phyloP scores from a whole-genome alignment of 2,888 invertebrate species.

The Caenorhabditis afra region DNA sequence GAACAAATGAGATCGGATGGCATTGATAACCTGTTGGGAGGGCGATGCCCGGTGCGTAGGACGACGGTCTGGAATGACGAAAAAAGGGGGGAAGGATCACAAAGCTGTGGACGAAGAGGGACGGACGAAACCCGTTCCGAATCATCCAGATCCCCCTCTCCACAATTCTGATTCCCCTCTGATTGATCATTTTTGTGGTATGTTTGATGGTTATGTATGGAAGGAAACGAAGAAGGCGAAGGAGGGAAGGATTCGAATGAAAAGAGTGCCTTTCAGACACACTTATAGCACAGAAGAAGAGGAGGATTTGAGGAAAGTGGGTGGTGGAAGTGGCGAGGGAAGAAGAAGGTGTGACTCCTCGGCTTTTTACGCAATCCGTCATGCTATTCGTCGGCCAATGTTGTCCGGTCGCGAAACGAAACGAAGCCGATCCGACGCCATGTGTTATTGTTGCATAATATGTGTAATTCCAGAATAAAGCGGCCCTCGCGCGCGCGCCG shows the following conservation, averaged over 20 bases:
- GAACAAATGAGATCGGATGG: conserved; percentile 22
- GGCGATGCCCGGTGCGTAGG: neutral
- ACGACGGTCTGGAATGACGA: conserved; percentile 27
- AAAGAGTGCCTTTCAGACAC: too few species aligned
- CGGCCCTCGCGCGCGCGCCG: too few species aligned
- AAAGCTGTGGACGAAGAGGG: neutral
- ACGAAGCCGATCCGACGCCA: conserved; percentile 22
- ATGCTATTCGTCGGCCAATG: conserved; percentile 29
- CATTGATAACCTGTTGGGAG: conserved; percentile 50
- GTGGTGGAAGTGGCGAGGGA: neutral
- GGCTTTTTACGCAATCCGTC: conserved; percentile 30
- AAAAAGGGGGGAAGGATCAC: conserved; percentile 7
- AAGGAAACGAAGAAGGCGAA: neutral
- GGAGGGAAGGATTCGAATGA: too few species aligned
- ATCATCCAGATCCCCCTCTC: conserved; percentile 19
- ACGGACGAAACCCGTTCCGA: conserved; percentile 51
- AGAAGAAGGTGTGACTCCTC: neutral
- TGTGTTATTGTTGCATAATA: conserved; percentile 49
- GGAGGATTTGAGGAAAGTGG: neutral
- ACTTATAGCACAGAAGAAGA: too few species aligned
- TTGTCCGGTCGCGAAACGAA: conserved; percentile 33
- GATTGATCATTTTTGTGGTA: conserved; percentile 56
- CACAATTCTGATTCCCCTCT: conserved; percentile 45
- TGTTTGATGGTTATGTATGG: conserved; percentile 36
- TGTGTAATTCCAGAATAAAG: conserved; percentile 19